These are phyloP conservation scores for Phalloptychus januarius DNA, from an alignment of 2,797 vertebrate species.

Conservation along the genomic window DNA sequence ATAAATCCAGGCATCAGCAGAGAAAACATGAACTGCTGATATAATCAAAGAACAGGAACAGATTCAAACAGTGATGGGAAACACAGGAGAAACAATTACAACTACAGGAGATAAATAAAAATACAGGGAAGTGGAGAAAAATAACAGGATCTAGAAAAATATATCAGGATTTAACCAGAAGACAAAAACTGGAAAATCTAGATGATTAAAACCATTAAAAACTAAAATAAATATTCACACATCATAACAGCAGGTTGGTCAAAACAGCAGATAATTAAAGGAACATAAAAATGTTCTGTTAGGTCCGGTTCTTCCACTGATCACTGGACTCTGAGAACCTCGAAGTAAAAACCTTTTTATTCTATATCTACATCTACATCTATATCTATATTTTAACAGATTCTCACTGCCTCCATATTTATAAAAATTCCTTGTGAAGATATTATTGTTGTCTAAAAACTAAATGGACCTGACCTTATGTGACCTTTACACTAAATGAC, in stretches of 20 bases:
- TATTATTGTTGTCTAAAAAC: no score
- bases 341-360: neutral
- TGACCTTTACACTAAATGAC: no score
- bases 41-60: neutral
- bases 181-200: no score
- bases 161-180: neutral
- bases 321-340: neutral
- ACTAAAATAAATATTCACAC: no score
- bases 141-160: neutral
- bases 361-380: neutral
- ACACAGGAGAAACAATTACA: neutral
- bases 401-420: neutral
- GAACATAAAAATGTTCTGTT: neutral
- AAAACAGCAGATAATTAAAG: no score
- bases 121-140: neutral
- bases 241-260: no score
- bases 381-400: no score
- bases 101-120: neutral
- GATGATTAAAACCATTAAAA: neutral
- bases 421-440: neutral
- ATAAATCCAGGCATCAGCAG: neutral
- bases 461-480: no score
- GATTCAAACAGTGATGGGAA: neutral
- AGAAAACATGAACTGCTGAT: neutral
- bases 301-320: neutral